Base-by-base conservation (phyloP, 1,140 invertebrate species). In the Orussus abietinus region DNA sequence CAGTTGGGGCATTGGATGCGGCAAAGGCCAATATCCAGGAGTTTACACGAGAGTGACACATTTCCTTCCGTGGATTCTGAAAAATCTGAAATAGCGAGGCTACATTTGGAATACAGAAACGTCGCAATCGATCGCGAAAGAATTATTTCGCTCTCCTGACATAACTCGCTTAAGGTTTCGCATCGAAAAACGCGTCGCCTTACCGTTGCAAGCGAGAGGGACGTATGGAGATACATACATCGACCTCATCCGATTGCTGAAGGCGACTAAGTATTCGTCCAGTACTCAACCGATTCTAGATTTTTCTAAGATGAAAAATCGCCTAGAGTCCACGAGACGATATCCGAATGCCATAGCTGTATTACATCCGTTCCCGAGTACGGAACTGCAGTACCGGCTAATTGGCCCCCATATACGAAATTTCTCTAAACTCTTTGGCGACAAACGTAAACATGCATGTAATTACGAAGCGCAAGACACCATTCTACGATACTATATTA, bases 1-100 rank as follows among this genome's bases (percentile, higher is more conserved):
- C 1, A 92, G 89, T 10, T 96, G 89, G 88, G 94, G 94, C 15
- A 90, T 92, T 53, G 90, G 91, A 17, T 96, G 92, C 62, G 92
- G 91, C 5, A 86, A 92, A 74, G 85, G 85, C 14, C 84, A 90
- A 64, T 90, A 88, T 71, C 92, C 92, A 1, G 92, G 92, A 7
- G 90, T 93, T 1, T 93, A 93, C 66, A 86, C 85, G 0, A 75
- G 85, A 47, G 81, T 90, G 20, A 80, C 83, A 10, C 74, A 82
- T 59, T 89, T 87, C 68, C 64, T 87, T 50, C 78, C 80, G 7
- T 92, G 89, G 89, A 89, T 91, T 53, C 73, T 75, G 35, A 84
- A 83, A 59, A 87, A 86, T 58, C 56, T 80, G 11, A 81, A 81
- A 53, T 75, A 72, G 49, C 61, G 63, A 15, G 59, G n/a, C n/a